Evolutionary conservation across 2,888 invertebrate species (phyloP).

Genomic region (Abrostola triplasia): DNA sequence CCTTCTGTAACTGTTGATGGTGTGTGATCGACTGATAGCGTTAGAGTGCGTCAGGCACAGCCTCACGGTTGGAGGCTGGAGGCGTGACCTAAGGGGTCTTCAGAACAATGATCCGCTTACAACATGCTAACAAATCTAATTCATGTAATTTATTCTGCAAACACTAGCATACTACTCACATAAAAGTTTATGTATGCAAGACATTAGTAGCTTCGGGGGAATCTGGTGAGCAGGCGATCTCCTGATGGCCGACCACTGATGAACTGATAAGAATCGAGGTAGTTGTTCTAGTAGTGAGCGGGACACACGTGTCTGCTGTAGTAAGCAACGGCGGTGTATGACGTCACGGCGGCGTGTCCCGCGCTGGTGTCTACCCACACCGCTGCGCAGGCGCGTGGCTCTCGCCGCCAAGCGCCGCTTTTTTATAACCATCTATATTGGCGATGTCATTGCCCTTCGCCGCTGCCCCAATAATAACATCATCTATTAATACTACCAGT

Average conservation of each 20-base stretch:
- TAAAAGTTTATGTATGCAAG: neutral
- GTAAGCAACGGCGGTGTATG: neutral
- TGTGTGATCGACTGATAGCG: too few relatives aligned
- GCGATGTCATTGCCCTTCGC: constrained; percentile 33
- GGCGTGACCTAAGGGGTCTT: neutral
- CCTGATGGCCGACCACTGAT: too few relatives aligned
- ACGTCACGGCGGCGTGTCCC: neutral
- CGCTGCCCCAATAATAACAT: constrained; percentile 16
- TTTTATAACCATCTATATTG: constrained; percentile 10
- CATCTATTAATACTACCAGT: neutral
- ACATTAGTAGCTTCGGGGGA: neutral
- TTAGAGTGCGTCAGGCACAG: too few relatives aligned
- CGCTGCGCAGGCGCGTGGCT: neutral
- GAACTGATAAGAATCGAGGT: too few relatives aligned
- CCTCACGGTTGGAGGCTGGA: neutral
- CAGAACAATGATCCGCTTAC: neutral
- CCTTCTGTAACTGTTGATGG: too few relatives aligned
- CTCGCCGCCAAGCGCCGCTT: constrained; percentile 21
- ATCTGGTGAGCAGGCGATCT: neutral
- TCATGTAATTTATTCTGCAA: neutral
- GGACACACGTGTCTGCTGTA: neutral
- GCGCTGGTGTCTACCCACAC: neutral
- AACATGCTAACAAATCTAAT: neutral
- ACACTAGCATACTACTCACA: neutral
- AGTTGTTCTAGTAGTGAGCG: neutral